phyloP scores from a whole-genome alignment of 2,888 invertebrate genomes.

The Cremastobaeus sp. region DNA sequence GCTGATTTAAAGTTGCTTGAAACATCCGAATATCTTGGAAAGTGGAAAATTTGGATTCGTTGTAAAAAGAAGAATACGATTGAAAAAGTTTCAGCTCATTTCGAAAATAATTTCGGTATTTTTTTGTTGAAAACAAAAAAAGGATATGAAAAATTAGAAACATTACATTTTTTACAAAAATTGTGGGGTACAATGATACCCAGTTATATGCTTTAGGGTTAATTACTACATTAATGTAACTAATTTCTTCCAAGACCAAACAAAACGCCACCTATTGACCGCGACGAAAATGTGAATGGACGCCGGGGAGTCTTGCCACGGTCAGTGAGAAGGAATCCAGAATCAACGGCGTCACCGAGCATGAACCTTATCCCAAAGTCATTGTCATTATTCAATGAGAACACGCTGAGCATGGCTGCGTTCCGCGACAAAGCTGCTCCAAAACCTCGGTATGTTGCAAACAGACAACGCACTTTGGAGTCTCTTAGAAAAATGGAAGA shows the following conservation, averaged over 20 bases:
- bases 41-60: no score
- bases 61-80: no score
- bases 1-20: no score
- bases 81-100: no score
- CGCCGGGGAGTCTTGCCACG: slow-evolving; percentile 80
- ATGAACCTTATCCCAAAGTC: slow-evolving; percentile 59
- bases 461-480: slow-evolving; percentile 83
- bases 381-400: slow-evolving; percentile 71
- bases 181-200: no score
- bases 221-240: no score
- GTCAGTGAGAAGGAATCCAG: slow-evolving; percentile 55
- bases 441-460: slow-evolving; percentile 71
- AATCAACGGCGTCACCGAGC: slow-evolving; percentile 18
- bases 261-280: slow-evolving; percentile 80
- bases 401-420: slow-evolving; percentile 81
- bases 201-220: no score
- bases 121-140: no score
- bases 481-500: slow-evolving; percentile 84
- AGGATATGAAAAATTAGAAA: no score
- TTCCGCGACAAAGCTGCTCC: slow-evolving; percentile 77
- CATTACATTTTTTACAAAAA: no score
- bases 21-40: no score
- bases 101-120: no score
- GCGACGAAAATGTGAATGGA: slow-evolving; percentile 87
- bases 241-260: slow-evolving; percentile 76